Evolutionary conservation across 64 coral and sea anemone genomes (phyloP).

Genomic region (Montipora sp.): DNA sequence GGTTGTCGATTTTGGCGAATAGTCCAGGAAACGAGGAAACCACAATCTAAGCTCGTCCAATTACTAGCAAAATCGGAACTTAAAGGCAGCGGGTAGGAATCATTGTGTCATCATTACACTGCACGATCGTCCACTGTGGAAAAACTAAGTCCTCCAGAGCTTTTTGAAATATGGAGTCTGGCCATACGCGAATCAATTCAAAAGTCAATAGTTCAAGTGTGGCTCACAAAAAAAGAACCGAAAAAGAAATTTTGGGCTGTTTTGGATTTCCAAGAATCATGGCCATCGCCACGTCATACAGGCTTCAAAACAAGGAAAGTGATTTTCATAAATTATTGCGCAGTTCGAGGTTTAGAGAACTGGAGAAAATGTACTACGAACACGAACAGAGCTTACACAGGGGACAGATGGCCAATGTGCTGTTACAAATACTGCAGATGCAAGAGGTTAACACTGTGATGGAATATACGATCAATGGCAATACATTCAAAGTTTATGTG

Average conservation of each 20-base stretch:
- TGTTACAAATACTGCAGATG: conserved; percentile 12
- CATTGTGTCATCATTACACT: too few species aligned
- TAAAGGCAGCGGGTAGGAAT: too few species aligned
- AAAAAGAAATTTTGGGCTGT: background rate
- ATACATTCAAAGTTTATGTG: conserved; percentile 21
- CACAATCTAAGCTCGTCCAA: too few species aligned
- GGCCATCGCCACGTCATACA: background rate
- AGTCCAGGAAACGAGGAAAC: too few species aligned
- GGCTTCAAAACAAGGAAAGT: background rate
- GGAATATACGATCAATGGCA: conserved; percentile 28
- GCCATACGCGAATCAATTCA: too few species aligned
- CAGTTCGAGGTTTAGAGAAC: conserved; percentile 42
- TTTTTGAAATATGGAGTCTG: too few species aligned
- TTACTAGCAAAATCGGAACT: too few species aligned
- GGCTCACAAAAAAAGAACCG: too few species aligned
- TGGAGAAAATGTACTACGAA: conserved; percentile 47
- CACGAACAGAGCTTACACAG: conserved; percentile 18
- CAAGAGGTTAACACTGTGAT: conserved; percentile 8
- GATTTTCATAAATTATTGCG: conserved; percentile 23
- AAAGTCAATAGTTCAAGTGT: too few species aligned
- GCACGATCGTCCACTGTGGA: too few species aligned
- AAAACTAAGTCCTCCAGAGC: too few species aligned
- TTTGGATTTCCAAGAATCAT: conserved; percentile 32
- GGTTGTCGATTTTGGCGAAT: too few species aligned
- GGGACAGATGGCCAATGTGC: background rate